Evolutionary conservation across 1,140 invertebrate genomes (phyloP).

Genomic region (Brachionus koreanus): DNA sequence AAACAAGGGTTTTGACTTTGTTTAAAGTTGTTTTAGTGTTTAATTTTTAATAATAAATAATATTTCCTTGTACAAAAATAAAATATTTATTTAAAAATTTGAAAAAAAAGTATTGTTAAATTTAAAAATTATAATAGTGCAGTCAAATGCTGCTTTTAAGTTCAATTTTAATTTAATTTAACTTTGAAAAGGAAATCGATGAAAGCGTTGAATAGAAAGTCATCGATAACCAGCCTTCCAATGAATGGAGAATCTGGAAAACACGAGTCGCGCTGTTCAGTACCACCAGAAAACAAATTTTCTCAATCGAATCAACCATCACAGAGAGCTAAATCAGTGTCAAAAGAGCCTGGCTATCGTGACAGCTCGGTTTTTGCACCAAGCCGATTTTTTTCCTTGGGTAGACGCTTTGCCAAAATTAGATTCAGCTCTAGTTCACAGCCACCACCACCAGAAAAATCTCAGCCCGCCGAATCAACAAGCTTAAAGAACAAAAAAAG

Average conservation of each 20-base stretch:
- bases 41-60: too few relatives aligned
- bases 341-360: constrained; percentile 12
- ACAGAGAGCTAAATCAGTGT: constrained; percentile 26
- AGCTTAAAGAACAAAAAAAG: neutral
- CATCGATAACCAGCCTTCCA: constrained; percentile 5
- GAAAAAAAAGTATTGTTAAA: neutral
- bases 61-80: too few relatives aligned
- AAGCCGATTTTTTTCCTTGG: constrained; percentile 30
- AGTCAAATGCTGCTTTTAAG: too few relatives aligned
- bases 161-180: neutral
- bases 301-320: neutral
- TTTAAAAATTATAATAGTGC: too few relatives aligned
- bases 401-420: constrained; percentile 34
- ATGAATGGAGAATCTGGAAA: neutral
- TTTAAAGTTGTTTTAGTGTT: too few relatives aligned
- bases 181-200: constrained; percentile 12
- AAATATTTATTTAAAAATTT: too few relatives aligned
- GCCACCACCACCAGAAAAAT: constrained; percentile 34
- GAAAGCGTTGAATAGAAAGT: constrained; percentile 34
- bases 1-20: too few relatives aligned
- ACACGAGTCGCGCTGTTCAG: neutral
- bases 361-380: constrained; percentile 35
- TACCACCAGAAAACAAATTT: constrained; percentile 6
- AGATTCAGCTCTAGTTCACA: constrained; percentile 36
- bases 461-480: neutral